Conservation (phyloP, 2,888 invertebrate genomes). For the Lithophane semibrunnea region DNA sequence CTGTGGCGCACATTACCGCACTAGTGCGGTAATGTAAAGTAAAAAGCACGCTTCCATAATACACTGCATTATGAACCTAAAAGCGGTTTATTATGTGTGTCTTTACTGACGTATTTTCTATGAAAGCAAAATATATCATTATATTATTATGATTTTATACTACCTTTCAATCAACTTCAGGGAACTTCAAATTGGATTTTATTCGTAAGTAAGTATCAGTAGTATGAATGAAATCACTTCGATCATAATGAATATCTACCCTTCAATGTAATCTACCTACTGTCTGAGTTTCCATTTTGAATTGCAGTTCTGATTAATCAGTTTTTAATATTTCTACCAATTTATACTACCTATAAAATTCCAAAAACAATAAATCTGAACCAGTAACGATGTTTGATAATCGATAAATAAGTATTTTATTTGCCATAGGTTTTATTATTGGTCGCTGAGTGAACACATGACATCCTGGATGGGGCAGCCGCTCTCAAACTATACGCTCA, state of each 20-base stretch:
- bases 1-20: too few species aligned
- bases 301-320: neutral
- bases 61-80: too few species aligned
- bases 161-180: neutral
- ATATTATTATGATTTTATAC: neutral
- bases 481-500: neutral
- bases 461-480: neutral
- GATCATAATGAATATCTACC: neutral
- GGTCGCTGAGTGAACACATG: neutral
- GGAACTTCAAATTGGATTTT: neutral
- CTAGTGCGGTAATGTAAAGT: too few species aligned
- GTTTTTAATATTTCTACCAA: neutral
- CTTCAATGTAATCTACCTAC: neutral
- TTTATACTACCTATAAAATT: too few species aligned
- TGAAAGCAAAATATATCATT: neutral
- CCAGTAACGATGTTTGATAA: too few species aligned
- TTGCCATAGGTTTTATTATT: too few species aligned
- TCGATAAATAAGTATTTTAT: too few species aligned
- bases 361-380: neutral
- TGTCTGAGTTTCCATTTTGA: neutral
- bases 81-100: too few species aligned
- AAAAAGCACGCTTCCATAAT: too few species aligned
- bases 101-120: neutral
- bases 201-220: neutral
- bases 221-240: neutral